phyloP scores from a whole-genome alignment of 2,797 vertebrate species.

The Spondyliosoma cantharus region DNA sequence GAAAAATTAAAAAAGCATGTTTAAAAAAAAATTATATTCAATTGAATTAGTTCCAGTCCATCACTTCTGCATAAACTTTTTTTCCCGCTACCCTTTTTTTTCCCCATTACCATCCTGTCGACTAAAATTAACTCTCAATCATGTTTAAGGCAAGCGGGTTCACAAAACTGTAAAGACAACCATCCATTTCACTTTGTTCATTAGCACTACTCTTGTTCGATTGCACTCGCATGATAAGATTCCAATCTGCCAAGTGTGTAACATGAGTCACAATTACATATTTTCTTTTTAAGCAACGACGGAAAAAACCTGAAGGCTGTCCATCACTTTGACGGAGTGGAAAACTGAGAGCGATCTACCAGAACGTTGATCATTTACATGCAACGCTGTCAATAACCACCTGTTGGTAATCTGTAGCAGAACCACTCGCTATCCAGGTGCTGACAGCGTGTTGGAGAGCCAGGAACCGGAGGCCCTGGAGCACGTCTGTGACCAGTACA shows the following conservation, averaged over 20 bases:
- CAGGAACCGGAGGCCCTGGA: no score
- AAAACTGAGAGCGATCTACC: no score
- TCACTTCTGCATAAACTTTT: slow-evolving; percentile 40
- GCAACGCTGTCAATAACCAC: no score
- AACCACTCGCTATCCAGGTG: no score
- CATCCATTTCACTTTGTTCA: slow-evolving; percentile 12
- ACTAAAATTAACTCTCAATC: slow-evolving; percentile 43
- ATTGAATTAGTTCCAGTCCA: slow-evolving; percentile 58
- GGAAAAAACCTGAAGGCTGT: no score
- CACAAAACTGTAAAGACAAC: slow-evolving; percentile 28
- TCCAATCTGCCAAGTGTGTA: not conserved
- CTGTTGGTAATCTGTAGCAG: no score
- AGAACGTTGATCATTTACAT: no score
- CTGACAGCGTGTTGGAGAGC: no score
- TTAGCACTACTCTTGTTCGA: slow-evolving; percentile 15
- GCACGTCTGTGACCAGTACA: no score
- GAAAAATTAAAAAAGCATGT: slow-evolving; percentile 10
- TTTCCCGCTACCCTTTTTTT: not conserved
- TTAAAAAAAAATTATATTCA: slow-evolving; percentile 11
- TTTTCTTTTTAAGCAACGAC: no score
- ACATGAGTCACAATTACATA: not conserved
- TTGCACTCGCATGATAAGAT: not conserved
- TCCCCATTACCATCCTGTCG: not conserved
- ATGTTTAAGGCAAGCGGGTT: slow-evolving; percentile 35
- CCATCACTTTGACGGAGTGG: no score